phyloP scores from a whole-genome alignment of 2,113 vertebrate species.

The Hydropotes inermis region DNA sequence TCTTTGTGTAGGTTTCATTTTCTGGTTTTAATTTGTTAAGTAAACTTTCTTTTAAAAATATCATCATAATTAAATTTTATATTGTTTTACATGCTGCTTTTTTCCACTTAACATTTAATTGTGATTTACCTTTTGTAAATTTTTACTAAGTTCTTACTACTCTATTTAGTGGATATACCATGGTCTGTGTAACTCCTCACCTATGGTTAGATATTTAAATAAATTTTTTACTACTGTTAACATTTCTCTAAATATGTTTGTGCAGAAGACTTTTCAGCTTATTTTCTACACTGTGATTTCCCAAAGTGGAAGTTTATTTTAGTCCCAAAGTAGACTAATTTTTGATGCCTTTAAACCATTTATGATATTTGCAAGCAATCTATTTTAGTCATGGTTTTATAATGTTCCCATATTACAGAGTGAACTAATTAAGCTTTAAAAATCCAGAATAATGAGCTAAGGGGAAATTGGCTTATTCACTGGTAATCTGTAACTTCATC shows the following conservation, averaged over 20 bases:
- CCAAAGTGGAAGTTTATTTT: slow-evolving; percentile 45
- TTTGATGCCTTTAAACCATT: slow-evolving; percentile 16
- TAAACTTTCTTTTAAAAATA: slow-evolving; percentile 33
- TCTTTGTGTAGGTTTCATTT: not conserved
- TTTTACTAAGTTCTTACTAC: slow-evolving; percentile 36
- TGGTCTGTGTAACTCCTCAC: not conserved
- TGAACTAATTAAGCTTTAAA: slow-evolving; percentile 31
- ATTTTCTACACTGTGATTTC: slow-evolving; percentile 40
- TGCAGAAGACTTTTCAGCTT: slow-evolving; percentile 24
- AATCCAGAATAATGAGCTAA: not conserved
- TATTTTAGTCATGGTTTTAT: slow-evolving; percentile 12
- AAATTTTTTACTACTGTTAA: slow-evolving; percentile 2
- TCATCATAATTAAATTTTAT: not conserved
- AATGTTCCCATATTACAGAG: not conserved
- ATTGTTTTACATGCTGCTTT: not conserved
- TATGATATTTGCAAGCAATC: not conserved
- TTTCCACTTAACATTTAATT: slow-evolving; percentile 24
- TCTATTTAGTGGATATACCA: not conserved
- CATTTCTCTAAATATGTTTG: not conserved
- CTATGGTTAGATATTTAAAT: not conserved
- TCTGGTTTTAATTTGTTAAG: slow-evolving; percentile 21
- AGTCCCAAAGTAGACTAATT: not conserved
- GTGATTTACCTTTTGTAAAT: not conserved
- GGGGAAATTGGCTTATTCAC: slow-evolving; percentile 18
- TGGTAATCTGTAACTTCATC: not conserved